Evolutionary conservation across 2,797 vertebrate species (phyloP), one percentile per base, ranked within the genome.

Genomic region (Eidolon dupreanum): DNA sequence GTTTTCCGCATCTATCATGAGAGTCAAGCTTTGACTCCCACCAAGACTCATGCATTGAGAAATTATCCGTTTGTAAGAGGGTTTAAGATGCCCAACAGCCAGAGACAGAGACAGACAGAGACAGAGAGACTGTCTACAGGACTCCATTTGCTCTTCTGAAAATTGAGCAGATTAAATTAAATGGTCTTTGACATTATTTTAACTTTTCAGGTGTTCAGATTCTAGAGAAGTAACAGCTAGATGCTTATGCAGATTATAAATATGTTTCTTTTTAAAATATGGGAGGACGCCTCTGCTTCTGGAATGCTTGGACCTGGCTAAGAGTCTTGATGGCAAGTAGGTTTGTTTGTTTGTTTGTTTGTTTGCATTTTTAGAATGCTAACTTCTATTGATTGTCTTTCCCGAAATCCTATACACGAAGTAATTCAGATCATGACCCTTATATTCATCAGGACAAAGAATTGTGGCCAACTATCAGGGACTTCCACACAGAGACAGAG

Each of bases 221-320:
- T 92, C 51, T 63, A n/a, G 13, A 71, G 24, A 20, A 85, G 24
- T 77, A 84, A 82, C 19, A 85, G 20, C 28, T 90, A 81, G 36
- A 68, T 86, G 28, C 13, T 71, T 88, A 46, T 63, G 46, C 28
- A 61, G 63, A 84, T 55, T 81, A 15, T 79, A 78, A 90, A 57
- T 81, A 63, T 33, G 65, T 88, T 85, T 77, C 55, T 90, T 90
- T 90, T 90, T 46, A 90, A 90, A 83, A 20, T 46, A 53, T 43
- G 24, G n/a, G 28, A 71, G 13, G 71, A 87, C 71, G 20, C 41
- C 68, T 85, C 66, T 93, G 33, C 68, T 59, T 74, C 36, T 8
- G 49, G 93, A 33, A 24, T 93, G n/a, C 86, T 51, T 33, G 26
- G 8, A 38, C 24, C 55, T 51, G 59, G 61, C 15, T 51, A 26